These are phyloP conservation scores for Leptodactylus fallax DNA, from an alignment of 2,797 vertebrate genomes.

Conservation along the genomic window DNA sequence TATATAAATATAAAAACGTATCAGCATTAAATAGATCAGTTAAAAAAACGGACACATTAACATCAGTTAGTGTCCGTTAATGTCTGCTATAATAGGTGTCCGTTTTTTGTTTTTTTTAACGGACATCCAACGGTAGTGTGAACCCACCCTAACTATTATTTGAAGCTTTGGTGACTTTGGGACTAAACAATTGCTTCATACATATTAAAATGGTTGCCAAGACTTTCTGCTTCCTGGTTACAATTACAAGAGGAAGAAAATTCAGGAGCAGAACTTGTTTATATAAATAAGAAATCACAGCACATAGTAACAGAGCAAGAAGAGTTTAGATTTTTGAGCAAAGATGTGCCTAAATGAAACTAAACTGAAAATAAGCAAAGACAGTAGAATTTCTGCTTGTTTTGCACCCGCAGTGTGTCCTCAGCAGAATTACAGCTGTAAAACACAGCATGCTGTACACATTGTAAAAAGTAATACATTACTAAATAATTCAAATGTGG, in stretches of 20 bases:
- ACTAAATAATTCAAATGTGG: background rate
- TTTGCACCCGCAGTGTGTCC: slow-evolving; percentile 3
- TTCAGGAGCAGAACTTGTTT: background rate
- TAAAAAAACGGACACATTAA: too few species aligned
- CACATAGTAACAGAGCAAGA: background rate
- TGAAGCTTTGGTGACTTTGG: background rate
- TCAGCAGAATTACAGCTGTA: slow-evolving; percentile 4
- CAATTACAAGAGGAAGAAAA: background rate
- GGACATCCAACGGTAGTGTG: too few species aligned
- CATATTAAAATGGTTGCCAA: background rate
- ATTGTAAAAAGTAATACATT: background rate
- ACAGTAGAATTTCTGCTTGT: slow-evolving; percentile 12
- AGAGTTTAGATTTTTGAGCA: background rate
- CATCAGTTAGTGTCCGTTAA: too few species aligned
- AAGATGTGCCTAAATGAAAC: background rate
- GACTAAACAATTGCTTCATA: background rate
- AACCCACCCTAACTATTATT: background rate
- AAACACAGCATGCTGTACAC: background rate
- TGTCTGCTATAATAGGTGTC: too few species aligned
- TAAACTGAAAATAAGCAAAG: background rate
- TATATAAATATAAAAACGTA: too few species aligned
- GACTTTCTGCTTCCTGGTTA: background rate
- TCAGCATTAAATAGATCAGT: too few species aligned
- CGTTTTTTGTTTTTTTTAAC: too few species aligned
- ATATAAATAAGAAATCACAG: background rate